Base-by-base conservation (phyloP, 92 coral and sea anemone genomes). In the Phenganax subtilis region DNA sequence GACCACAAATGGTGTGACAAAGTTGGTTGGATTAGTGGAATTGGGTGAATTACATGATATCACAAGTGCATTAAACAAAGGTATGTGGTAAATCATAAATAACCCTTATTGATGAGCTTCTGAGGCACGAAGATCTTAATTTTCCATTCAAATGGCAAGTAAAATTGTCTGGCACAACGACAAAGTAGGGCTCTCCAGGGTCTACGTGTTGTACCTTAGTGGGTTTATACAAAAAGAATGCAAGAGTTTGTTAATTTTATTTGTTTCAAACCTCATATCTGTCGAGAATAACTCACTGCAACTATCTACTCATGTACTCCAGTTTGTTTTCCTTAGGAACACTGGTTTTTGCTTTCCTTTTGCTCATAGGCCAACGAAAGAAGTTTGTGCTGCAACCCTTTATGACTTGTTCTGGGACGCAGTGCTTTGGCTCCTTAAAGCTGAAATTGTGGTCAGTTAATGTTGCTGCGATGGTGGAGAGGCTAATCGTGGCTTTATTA, bases 381-480 rank as follows among this genome's bases (percentile, higher is more conserved):
- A 87, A 44, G 84, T 71, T 8, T 75, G 77, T 20, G 71, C 84
- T 0, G 65, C 65, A 59, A 10, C 20, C 15, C 20, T 37, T 10
- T 59, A 59, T 14, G 20, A 10, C 0, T 59, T 1, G 20, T 59
- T 59, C 65, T 59, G 65, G 65, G 20, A 12, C 7, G 65, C 65
- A 10, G 90, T 87, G 29, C 68, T 60, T 6, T 74, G 72, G 77
- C 71, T 87, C 1, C 66, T 79, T 0, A 60, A 31, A 57, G 65
- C 79, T 15, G 88, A 80, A 14, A 80, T 88, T n/a, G 52, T 55
- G 3, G 57, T 57, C 1, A 17, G 58, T 6, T 88, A 81, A 82
- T 88, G 90, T 61, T 81, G 90, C 29, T 77, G 83, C 15, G 84
- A 88, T 80, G 88, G 88, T 27, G 90, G 90, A 0, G 84, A 81